Percentiles rank a stretch among this genome's conserved stretches.
Conservation (phyloP, 2,113 vertebrate species). For the Sinocyclocheilus rhinocerous region DNA sequence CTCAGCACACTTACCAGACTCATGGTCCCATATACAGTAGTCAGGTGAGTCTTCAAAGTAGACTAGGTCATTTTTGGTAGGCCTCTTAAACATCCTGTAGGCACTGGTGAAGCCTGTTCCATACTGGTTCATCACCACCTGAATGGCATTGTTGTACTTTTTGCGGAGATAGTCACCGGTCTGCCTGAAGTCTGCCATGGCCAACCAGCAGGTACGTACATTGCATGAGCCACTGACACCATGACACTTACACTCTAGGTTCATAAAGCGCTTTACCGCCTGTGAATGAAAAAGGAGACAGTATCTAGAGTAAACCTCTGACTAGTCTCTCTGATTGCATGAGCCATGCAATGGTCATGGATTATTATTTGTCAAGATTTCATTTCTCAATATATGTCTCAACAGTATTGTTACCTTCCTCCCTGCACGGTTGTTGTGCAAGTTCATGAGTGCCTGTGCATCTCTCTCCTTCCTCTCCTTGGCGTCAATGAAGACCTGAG, state of each 20-base stretch:
- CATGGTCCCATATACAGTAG: conserved; percentile 91
- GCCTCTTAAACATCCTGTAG: conserved; percentile 86
- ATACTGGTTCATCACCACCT: conserved; percentile 95
- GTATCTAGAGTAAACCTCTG: background rate
- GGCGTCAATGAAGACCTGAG: conserved; percentile 89
- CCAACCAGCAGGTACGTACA: conserved; percentile 92
- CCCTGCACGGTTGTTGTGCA: conserved; percentile 94
- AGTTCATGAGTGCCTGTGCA: conserved; percentile 90
- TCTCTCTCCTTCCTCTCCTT: conserved; percentile 90
- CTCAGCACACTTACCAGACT: conserved; percentile 80
- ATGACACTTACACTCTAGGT: conserved; percentile 94
- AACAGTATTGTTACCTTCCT: conserved; percentile 81
- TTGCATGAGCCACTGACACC: conserved; percentile 94
- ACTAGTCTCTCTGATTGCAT: conserved; percentile 18
- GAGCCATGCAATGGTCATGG: background rate
- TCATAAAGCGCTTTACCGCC: conserved; percentile 94
- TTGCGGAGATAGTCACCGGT: conserved; percentile 90
- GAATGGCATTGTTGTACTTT: conserved; percentile 90
- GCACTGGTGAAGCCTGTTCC: conserved; percentile 89
- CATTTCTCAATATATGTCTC: background rate
- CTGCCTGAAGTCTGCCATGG: conserved; percentile 91
- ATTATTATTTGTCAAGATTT: conserved; percentile 3
- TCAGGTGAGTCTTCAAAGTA: conserved; percentile 97
- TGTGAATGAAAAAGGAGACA: conserved; percentile 58
- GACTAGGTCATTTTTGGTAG: conserved; percentile 91